A percentile compares a stretch with the other conserved stretches of the same genome.
phyloP scores from a whole-genome alignment of 2,888 invertebrate species.

The Sycophila texana region DNA sequence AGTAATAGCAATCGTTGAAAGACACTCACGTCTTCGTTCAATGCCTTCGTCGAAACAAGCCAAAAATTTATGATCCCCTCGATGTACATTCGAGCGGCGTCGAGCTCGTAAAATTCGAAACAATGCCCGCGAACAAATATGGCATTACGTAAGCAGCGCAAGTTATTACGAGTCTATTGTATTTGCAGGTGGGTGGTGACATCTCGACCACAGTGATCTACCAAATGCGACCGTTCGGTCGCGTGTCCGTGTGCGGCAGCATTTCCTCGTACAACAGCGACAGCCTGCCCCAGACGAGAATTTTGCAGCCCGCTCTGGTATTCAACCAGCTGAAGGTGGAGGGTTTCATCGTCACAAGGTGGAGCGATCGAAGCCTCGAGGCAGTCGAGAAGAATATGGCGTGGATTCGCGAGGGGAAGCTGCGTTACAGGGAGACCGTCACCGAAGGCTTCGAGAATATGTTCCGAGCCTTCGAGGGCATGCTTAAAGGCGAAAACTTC shows the following conservation, averaged over 20 bases:
- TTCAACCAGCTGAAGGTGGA: constrained; percentile 80
- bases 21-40: too few species aligned
- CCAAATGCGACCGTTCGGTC: constrained; percentile 81
- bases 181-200: constrained; percentile 81
- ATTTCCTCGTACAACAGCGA: constrained; percentile 81
- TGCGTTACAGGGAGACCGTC: constrained; percentile 83
- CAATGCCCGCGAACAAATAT: too few species aligned
- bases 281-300: constrained; percentile 75
- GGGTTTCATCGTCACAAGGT: constrained; percentile 79
- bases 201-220: constrained; percentile 79
- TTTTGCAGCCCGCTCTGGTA: constrained; percentile 79
- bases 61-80: too few species aligned
- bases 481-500: constrained; percentile 81
- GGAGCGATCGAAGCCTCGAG: constrained; percentile 80
- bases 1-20: too few species aligned
- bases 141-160: too few species aligned
- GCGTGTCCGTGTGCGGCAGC: constrained; percentile 82
- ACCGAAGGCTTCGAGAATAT: constrained; percentile 86
- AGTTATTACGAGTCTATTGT: not conserved
- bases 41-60: too few species aligned
- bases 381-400: constrained; percentile 80
- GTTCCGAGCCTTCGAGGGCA: constrained; percentile 83
- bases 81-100: too few species aligned
- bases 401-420: constrained; percentile 83
- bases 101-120: too few species aligned